Percentiles rank a stretch among this genome's conserved stretches.
Conservation (phyloP, 2,888 invertebrate genomes). For the Netelia virgata region DNA sequence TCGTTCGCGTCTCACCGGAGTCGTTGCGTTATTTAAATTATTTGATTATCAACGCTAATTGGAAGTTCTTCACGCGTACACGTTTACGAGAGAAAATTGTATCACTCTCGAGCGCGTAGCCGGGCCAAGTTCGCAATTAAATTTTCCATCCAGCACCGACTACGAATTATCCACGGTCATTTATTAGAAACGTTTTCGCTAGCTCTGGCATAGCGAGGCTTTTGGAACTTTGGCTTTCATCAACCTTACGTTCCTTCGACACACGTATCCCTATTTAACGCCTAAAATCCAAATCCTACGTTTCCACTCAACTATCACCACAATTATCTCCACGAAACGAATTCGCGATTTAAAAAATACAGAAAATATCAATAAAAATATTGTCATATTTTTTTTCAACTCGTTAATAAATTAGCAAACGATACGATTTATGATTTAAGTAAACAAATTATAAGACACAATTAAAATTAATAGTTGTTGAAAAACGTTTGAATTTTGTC, state of each 20-base stretch:
- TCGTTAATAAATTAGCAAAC: too few species aligned
- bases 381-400: too few species aligned
- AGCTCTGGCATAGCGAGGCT: conserved; percentile 35
- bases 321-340: too few species aligned
- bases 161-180: conserved; percentile 61
- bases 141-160: conserved; percentile 45
- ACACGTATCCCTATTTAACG: conserved; percentile 15
- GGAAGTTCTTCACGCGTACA: conserved; percentile 37
- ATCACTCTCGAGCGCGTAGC: conserved; percentile 21
- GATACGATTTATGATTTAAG: too few species aligned
- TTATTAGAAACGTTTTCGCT: conserved; percentile 52
- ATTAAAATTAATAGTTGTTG: too few species aligned
- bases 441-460: too few species aligned
- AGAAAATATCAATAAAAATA: too few species aligned
- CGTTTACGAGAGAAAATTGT: conserved; percentile 27
- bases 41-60: conserved; percentile 56
- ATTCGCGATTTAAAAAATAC: too few species aligned
- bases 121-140: conserved; percentile 52
- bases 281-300: conserved; percentile 13
- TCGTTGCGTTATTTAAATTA: conserved; percentile 3
- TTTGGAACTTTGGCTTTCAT: conserved; percentile 11
- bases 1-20: too few species aligned
- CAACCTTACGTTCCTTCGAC: not conserved
- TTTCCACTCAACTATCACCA: too few species aligned
- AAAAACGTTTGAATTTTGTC: too few species aligned